Conservation (phyloP, 2,797 vertebrate genomes). For the Clarias pachynema region DNA sequence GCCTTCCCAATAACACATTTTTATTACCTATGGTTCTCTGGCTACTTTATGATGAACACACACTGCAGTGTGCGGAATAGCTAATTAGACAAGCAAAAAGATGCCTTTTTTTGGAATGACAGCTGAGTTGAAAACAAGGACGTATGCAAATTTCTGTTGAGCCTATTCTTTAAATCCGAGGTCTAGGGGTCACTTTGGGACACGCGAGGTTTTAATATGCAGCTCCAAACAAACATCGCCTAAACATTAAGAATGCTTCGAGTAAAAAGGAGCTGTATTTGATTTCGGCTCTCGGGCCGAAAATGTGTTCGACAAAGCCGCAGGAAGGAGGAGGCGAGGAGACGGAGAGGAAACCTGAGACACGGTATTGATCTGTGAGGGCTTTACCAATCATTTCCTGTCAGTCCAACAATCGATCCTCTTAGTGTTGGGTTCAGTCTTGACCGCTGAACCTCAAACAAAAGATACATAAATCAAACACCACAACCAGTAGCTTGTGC, state of each 20-base stretch:
- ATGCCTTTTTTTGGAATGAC: conserved; percentile 56
- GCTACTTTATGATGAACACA: conserved; percentile 63
- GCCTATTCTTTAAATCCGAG: background rate
- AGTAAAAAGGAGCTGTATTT: conserved; percentile 24
- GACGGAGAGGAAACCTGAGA: conserved; percentile 39
- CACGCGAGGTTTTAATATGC: conserved; percentile 30
- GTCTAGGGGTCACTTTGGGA: conserved; percentile 16
- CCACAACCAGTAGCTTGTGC: conserved; percentile 3
- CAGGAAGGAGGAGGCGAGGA: conserved; percentile 12
- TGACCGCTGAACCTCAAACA: conserved; percentile 54
- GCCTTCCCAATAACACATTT: conserved; percentile 73
- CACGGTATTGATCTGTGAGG: conserved; percentile 44
- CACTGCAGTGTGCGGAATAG: conserved; percentile 67
- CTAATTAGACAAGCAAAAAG: conserved; percentile 77
- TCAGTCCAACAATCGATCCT: conserved; percentile 48
- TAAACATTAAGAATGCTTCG: conserved; percentile 28
- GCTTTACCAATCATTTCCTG: conserved; percentile 54
- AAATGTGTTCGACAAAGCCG: conserved; percentile 26
- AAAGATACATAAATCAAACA: conserved; percentile 38
- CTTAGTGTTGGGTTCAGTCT: conserved; percentile 38
- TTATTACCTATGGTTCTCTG: conserved; percentile 69
- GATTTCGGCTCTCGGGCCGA: conserved; percentile 28
- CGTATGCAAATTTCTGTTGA: conserved; percentile 45
- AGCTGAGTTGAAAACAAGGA: conserved; percentile 59
- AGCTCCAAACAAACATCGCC: conserved; percentile 38